These are phyloP conservation scores for Phengaris arion DNA, from an alignment of 2,888 invertebrate genomes.

Conservation along the genomic window DNA sequence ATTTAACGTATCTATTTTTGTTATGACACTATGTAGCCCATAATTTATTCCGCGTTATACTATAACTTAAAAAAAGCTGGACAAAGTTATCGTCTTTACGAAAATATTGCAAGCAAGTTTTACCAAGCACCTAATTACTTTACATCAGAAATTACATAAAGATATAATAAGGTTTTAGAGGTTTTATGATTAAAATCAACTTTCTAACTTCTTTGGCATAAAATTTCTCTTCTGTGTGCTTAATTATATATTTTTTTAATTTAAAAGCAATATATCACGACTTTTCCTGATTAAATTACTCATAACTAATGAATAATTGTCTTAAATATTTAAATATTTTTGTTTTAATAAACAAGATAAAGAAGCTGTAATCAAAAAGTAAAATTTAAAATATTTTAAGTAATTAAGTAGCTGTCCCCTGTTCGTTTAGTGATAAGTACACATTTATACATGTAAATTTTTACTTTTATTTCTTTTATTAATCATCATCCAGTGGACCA, in stretches of 20 bases:
- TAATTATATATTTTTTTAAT: conserved; percentile 19
- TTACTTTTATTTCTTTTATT: too few relatives aligned
- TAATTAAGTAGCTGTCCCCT: too few relatives aligned
- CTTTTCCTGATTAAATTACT: background rate
- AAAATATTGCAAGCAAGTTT: background rate
- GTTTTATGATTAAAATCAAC: conserved; percentile 15
- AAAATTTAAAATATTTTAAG: background rate
- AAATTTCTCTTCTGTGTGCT: conserved; percentile 27
- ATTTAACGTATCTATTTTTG: background rate
- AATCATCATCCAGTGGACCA: too few relatives aligned
- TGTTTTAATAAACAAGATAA: background rate
- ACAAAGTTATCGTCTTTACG: background rate
- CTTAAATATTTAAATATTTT: background rate
- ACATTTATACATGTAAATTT: too few relatives aligned
- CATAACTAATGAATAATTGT: background rate
- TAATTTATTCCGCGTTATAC: background rate
- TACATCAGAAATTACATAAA: background rate
- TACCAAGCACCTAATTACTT: background rate
- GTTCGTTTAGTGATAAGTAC: too few relatives aligned
- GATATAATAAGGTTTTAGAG: background rate
- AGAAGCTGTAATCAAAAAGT: background rate
- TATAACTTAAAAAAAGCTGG: too few relatives aligned
- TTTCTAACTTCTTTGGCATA: conserved; percentile 24
- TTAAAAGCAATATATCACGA: conserved; percentile 8
- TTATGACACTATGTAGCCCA: background rate